These are phyloP conservation scores for Percopsis transmontana DNA, from an alignment of 2,113 vertebrate species.

Conservation along the genomic window DNA sequence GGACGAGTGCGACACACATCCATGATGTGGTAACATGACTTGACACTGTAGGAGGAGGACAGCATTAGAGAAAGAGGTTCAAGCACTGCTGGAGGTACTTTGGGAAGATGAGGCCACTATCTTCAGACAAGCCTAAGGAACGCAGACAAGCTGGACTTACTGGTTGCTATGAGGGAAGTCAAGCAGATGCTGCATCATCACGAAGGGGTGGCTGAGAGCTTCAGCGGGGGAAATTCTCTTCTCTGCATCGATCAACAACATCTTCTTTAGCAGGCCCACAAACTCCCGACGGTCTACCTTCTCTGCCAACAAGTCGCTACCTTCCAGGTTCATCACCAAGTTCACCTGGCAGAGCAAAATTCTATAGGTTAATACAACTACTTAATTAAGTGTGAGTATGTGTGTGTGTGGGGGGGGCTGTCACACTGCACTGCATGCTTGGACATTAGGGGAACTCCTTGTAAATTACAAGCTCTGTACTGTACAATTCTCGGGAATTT, in stretches of 20 bases:
- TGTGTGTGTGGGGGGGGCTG: neutral
- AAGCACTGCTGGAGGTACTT: neutral
- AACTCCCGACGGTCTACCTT: conserved; percentile 97
- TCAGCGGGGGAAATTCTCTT: conserved; percentile 91
- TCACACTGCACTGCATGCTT: neutral
- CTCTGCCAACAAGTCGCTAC: conserved; percentile 94
- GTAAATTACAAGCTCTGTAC: too few species aligned
- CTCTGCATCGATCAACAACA: conserved; percentile 96
- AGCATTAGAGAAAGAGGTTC: neutral
- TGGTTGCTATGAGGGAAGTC: conserved; percentile 98
- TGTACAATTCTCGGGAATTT: conserved; percentile 47
- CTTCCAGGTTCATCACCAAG: conserved; percentile 98
- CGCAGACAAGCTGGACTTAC: conserved; percentile 73
- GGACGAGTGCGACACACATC: conserved; percentile 91
- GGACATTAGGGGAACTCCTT: neutral
- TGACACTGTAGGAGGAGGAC: conserved; percentile 79
- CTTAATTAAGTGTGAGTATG: too few species aligned
- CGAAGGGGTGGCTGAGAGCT: conserved; percentile 92
- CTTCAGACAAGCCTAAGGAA: conserved; percentile 5
- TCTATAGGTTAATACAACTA: neutral
- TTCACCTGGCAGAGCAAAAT: conserved; percentile 84
- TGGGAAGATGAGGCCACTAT: neutral
- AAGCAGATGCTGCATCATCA: conserved; percentile 97
- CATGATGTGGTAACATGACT: conserved; percentile 99
- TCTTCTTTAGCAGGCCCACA: conserved; percentile 95